Evolutionary conservation across 2,113 vertebrate genomes (phyloP), one percentile per base, ranked within the genome.

Genomic region (Penelope pileata): DNA sequence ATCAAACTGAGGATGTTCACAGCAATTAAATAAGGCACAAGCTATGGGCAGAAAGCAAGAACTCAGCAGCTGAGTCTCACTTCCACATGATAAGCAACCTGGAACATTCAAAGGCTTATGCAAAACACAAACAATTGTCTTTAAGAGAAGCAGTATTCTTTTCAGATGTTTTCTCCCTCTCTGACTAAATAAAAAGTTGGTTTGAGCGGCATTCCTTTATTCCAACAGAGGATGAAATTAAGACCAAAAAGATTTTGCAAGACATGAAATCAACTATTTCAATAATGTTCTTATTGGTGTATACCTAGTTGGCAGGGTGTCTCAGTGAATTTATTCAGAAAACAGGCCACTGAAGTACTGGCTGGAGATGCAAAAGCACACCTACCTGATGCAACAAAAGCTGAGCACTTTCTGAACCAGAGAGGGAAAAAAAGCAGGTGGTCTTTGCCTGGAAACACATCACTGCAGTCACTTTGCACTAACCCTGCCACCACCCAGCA

Each of bases 371-470:
- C 30, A 36, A 66, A 12, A 11, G 7, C n/a, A 60, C 64, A 36
- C 5, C 7, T 21, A 36, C 5, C 7, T 21, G 36, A 83, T 23
- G 17, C 64, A 77, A 21, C 18, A 53, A 36, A 43, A 24, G 14
- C 26, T 3, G 24, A 36, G 40, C 10, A 23, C 77, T 75, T 84
- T 26, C 42, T 50, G 42, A 9, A 3, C 3, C 7, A 16, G 8
- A 73, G 45, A 26, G 4, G 22, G 4, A 0, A 0, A 23, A 48
- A 73, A 68, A 19, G 4, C 3, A 2, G 0, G 4, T 53, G 3
- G 34, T n/a, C 2, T 38, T 24, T 12, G 17, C 4, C n/a, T 42
- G 17, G 23, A 38, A 15, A 3, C 14, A 22, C 19, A 3, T 12
- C 34, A 27, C 19, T 12, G 18, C 12, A 15, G 17, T 22, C 1